Conservation (phyloP, 2,888 invertebrate genomes). For the Spisula subtruncata region DNA sequence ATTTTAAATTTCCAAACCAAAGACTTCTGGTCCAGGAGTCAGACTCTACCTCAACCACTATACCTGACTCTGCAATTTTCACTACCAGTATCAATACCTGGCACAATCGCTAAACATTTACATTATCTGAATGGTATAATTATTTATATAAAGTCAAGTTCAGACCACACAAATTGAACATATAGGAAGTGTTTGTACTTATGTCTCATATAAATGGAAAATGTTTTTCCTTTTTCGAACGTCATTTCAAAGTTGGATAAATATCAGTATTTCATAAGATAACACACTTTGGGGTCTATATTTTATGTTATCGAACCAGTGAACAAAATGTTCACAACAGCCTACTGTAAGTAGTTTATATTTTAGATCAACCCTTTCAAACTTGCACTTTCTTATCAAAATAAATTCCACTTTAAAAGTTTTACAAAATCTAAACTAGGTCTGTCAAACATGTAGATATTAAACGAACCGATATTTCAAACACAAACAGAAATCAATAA, state of each 20-base stretch:
- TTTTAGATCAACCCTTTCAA: conserved; percentile 45
- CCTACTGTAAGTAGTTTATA: conserved; percentile 31
- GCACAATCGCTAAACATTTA: too few species aligned
- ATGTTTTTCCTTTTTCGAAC: not conserved
- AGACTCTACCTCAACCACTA: too few species aligned
- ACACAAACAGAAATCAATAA: conserved; percentile 9
- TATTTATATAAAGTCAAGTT: too few species aligned
- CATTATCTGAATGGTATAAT: too few species aligned
- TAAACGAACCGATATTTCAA: not conserved
- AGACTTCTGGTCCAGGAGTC: too few species aligned
- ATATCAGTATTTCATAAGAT: conserved; percentile 12
- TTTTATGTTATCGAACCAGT: conserved; percentile 48
- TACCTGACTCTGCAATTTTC: too few species aligned
- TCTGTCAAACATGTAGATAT: conserved; percentile 12
- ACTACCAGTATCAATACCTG: too few species aligned
- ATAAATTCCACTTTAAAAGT: conserved; percentile 47
- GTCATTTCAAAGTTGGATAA: not conserved
- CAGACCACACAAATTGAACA: not conserved
- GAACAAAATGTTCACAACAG: conserved; percentile 9
- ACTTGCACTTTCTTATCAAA: conserved; percentile 61
- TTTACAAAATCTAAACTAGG: conserved; percentile 46
- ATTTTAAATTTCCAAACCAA: too few species aligned
- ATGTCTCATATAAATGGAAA: not conserved
- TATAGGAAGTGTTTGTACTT: not conserved
- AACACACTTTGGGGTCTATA: conserved; percentile 50